These are phyloP conservation scores for Nicator chloris DNA, from an alignment of 2,113 vertebrate genomes.

Conservation along the genomic window DNA sequence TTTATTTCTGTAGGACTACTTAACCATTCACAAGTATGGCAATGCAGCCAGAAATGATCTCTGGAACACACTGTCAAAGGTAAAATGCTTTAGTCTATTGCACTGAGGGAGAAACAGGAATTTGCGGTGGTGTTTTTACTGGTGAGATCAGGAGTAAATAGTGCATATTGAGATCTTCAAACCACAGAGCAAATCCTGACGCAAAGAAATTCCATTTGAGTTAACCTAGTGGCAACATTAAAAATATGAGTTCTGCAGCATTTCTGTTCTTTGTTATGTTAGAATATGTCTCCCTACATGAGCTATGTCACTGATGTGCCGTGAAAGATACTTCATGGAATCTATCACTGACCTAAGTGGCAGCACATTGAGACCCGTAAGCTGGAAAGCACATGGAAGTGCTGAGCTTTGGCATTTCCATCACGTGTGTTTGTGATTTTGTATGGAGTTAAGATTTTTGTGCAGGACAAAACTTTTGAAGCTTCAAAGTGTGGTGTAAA, in stretches of 20 bases:
- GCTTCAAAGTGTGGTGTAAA: background rate
- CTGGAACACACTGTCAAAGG: slow-evolving; percentile 91
- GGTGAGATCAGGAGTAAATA: background rate
- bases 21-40: slow-evolving; percentile 92
- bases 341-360: background rate
- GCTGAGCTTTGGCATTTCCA: background rate
- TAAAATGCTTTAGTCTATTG: slow-evolving; percentile 62
- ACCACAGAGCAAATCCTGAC: background rate
- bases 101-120: background rate
- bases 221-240: background rate
- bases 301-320: background rate
- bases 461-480: background rate
- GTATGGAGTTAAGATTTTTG: background rate
- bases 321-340: background rate
- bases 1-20: slow-evolving; percentile 83
- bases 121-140: background rate
- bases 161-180: background rate
- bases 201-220: background rate
- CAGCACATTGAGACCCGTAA: background rate
- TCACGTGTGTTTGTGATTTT: background rate
- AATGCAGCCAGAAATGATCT: slow-evolving; percentile 93
- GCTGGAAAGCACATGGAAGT: background rate
- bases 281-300: background rate
- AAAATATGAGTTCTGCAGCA: background rate
- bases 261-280: background rate